Evolutionary conservation across 2,113 vertebrate genomes (phyloP), one percentile per base, ranked within the genome.

Genomic region (Gasterosteus nipponicus): DNA sequence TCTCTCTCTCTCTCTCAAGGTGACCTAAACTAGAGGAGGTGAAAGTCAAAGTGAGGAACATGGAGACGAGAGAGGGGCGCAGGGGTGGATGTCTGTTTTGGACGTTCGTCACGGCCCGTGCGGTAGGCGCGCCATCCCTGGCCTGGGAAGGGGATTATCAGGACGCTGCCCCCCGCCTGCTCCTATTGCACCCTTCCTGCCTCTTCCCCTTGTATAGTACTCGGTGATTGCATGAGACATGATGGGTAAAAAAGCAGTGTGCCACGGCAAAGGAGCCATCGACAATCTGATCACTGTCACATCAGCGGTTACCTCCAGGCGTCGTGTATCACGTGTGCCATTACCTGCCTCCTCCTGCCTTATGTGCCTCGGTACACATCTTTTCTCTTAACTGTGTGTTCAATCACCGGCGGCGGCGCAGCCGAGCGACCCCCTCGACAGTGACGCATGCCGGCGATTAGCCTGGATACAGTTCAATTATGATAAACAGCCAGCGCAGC

Each of bases 391-490:
- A 89, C 86, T 76, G 84, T 75, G 83, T 80, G 74, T 87, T 94
- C 93, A 90, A 94, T 94, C 93, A 90, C 83, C 77, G 22, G 47
- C 78, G 19, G 62, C 75, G 10, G 82, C 79, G 51, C 92, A 58
- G 78, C 83, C 49, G 39, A 78, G 80, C 69, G 35, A 67, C 75
- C 84, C 35, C 73, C 35, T 29, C 77, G 96, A 97, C 96, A 96
- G 95, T 96, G 96, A 97, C 95, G 93, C 94, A 98, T 97, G 93
- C 94, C 94, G 78, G 93, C 95, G 95, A 97, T 98, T 97, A 98
- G 95, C 94, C 88, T 84, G 93, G 95, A 96, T 96, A 95, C 95
- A 96, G 95, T 96, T 97, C 94, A 95, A 96, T 97, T 96, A 96
- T 97, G 95, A 97, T 96, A 96, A 96, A 96, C 94, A 95, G 93